phyloP scores from a whole-genome alignment of 2,797 vertebrate species.

The Cynopterus sphinx region DNA sequence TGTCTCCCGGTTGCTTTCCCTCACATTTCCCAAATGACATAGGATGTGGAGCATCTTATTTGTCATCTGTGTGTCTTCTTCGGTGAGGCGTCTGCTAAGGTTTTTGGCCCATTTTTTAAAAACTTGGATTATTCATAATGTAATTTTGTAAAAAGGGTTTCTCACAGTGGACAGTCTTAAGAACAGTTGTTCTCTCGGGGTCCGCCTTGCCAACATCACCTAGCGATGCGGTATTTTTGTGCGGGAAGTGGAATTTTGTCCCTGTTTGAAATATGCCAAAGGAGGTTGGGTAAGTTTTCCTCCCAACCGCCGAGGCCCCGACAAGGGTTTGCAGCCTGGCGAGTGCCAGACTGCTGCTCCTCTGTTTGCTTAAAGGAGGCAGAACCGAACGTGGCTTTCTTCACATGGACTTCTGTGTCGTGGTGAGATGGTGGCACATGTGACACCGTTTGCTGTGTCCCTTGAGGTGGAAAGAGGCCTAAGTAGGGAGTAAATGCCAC shows the following conservation, averaged over 20 bases:
- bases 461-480: background rate
- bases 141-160: background rate
- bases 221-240: background rate
- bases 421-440: background rate
- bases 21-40: background rate
- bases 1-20: fast-evolving
- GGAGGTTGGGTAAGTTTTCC: background rate
- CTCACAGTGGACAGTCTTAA: background rate
- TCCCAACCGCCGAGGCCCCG: background rate
- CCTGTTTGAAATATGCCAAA: background rate
- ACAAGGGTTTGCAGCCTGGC: background rate
- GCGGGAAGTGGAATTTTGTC: background rate
- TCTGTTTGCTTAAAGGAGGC: background rate
- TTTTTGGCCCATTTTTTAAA: background rate
- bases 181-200: background rate
- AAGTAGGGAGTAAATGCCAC: fast-evolving
- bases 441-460: background rate
- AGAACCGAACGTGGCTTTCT: background rate
- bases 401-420: fast-evolving
- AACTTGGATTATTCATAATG: background rate
- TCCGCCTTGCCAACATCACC: background rate
- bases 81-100: background rate
- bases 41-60: fast-evolving
- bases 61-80: background rate
- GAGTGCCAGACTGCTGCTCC: background rate